Evolutionary conservation across 1,140 invertebrate genomes (phyloP), one percentile per base, ranked within the genome.

Genomic region (Trichoplusia ni): DNA sequence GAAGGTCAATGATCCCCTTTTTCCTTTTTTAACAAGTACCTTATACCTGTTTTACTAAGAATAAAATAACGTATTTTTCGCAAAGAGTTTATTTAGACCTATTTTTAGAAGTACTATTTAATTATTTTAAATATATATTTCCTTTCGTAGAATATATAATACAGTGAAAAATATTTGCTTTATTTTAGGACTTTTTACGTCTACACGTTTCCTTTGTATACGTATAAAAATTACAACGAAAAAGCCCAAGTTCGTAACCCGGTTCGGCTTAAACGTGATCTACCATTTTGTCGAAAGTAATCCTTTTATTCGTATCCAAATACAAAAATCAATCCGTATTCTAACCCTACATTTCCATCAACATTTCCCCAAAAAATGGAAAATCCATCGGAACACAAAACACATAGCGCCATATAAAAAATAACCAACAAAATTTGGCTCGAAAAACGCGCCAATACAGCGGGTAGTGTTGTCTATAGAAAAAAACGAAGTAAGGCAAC

Each of bases 401-500:
- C 14, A 38, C 19, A 35, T 23, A 46, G 7, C 25, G n/a, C 33
- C 23, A 38, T 54, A 37, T 27, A 60, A 60, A 60, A 60, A 60
- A 60, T 46, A 59, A 60, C 27, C 29, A 33, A 38, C 23, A 58
- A 58, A 58, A 58, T 18, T 42, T 19, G 38, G 19, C 27, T 63
- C 51, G 66, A 70, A 72, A 67, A 72, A 61, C 73, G 37, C 70
- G 67, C 67, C 67, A 73, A 76, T 67, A 75, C 66, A 72, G 65
- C 62, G 44, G 58, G 62, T 67, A 58, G 53, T 51, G 40, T 56
- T 60, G 66, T 68, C 58, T 71, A 67, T 65, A 35, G 59, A 64
- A 75, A 77, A 77, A 75, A 78, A 73, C 25, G 38, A 72, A 74
- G 44, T 40, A 42, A 78, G 56, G 71, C 73, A 69, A 67, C 67